These are phyloP conservation scores for Clistopyga incitator DNA, from an alignment of 2,888 invertebrate species.

Conservation along the genomic window DNA sequence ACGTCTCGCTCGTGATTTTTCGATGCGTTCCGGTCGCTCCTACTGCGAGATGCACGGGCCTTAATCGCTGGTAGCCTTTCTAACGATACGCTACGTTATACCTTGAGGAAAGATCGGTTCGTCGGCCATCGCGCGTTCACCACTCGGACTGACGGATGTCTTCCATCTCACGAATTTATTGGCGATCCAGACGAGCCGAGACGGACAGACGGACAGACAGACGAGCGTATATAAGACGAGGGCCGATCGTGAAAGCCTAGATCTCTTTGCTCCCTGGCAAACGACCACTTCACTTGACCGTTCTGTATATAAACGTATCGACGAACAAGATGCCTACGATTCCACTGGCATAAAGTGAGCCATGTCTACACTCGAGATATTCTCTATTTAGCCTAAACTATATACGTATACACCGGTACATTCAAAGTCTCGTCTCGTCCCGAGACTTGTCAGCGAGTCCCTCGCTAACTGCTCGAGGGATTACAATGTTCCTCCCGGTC, in stretches of 20 bases:
- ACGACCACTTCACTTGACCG: slow-evolving; percentile 36
- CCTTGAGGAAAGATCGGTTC: slow-evolving; percentile 41
- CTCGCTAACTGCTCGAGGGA: slow-evolving; percentile 33
- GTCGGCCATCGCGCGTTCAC: slow-evolving; percentile 44
- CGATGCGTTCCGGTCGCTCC: slow-evolving; percentile 17
- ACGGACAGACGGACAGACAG: slow-evolving; percentile 36
- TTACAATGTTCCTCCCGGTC: slow-evolving; percentile 8
- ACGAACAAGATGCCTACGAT: slow-evolving; percentile 14
- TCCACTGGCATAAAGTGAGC: slow-evolving; percentile 33
- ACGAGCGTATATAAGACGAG: slow-evolving; percentile 28
- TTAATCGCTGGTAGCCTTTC: slow-evolving; percentile 52
- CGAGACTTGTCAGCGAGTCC: slow-evolving; percentile 50
- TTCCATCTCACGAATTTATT: slow-evolving; percentile 70
- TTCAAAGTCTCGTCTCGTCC: slow-evolving; percentile 23
- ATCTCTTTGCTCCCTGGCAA: slow-evolving; percentile 43
- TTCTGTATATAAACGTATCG: slow-evolving; percentile 21
- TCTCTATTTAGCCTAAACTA: slow-evolving; percentile 45
- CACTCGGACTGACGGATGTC: slow-evolving; percentile 67
- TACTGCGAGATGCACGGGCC: slow-evolving; percentile 13
- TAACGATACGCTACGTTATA: slow-evolving; percentile 56
- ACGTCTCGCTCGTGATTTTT: slow-evolving; percentile 43
- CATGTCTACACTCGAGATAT: slow-evolving; percentile 37
- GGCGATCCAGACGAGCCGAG: slow-evolving; percentile 55
- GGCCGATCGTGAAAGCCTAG: slow-evolving; percentile 41
- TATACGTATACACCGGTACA: slow-evolving; percentile 30